These are phyloP conservation scores for Hyppa rectilinea DNA, from an alignment of 2,888 invertebrate species.

Conservation along the genomic window DNA sequence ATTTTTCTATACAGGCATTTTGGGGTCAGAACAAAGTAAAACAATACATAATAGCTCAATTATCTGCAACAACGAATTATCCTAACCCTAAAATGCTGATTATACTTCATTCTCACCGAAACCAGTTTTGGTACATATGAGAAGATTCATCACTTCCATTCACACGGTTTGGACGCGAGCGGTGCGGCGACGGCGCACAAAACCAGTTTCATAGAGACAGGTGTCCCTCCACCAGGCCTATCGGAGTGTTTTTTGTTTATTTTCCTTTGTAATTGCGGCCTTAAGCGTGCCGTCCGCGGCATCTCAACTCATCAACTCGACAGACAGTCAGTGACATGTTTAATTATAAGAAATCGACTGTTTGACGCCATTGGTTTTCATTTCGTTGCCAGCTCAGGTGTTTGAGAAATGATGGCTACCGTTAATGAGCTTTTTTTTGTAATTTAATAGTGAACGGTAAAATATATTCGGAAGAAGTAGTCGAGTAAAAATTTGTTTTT, in stretches of 20 bases:
- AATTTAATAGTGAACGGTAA: slow-evolving; percentile 21
- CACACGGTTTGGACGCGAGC: slow-evolving; percentile 79
- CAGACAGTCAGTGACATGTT: slow-evolving; percentile 56
- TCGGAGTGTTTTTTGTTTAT: slow-evolving; percentile 71
- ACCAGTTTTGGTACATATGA: slow-evolving; percentile 82
- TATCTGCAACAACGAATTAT: slow-evolving; percentile 59
- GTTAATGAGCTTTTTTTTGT: slow-evolving; percentile 49
- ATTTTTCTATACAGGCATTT: neutral
- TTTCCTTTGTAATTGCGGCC: slow-evolving; percentile 72
- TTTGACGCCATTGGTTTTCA: slow-evolving; percentile 62
- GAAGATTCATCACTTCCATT: slow-evolving; percentile 84
- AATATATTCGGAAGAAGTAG: slow-evolving; percentile 25
- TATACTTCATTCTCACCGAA: slow-evolving; percentile 74
- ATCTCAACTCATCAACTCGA: slow-evolving; percentile 43
- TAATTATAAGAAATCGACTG: slow-evolving; percentile 66
- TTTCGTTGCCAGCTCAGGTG: slow-evolving; percentile 38
- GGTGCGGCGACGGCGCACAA: slow-evolving; percentile 62
- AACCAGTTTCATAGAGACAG: slow-evolving; percentile 86
- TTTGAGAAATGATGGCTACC: slow-evolving; percentile 44
- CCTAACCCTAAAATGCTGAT: slow-evolving; percentile 68
- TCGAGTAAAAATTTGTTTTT: slow-evolving; percentile 17
- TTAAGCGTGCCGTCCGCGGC: slow-evolving; percentile 71
- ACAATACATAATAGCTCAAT: slow-evolving; percentile 45
- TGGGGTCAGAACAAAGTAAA: slow-evolving; percentile 7
- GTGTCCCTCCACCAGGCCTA: slow-evolving; percentile 76